Conservation (phyloP, 2,113 vertebrate genomes). For the Ondatra zibethicus region DNA sequence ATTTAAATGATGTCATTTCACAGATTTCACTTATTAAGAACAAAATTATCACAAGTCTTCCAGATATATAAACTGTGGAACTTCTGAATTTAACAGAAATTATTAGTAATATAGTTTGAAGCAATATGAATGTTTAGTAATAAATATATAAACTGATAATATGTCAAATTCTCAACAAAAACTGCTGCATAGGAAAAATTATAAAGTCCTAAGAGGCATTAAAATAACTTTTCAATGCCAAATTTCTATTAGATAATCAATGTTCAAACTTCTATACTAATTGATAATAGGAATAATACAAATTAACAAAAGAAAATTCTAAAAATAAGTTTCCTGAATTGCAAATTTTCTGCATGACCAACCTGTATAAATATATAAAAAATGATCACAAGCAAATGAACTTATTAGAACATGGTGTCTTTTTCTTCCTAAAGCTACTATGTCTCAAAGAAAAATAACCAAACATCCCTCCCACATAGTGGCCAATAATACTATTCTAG, state of each 20-base stretch:
- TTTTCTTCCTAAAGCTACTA: not conserved
- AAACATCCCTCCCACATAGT: not conserved
- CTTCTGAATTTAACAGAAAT: slow-evolving; percentile 51
- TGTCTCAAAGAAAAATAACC: not conserved
- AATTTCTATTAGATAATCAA: not conserved
- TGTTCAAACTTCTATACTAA: slow-evolving; percentile 13
- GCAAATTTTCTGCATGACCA: not conserved
- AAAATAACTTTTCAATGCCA: slow-evolving; percentile 40
- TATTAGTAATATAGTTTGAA: not conserved
- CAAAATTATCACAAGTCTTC: slow-evolving; percentile 9
- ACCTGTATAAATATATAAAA: not conserved
- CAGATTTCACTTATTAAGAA: slow-evolving; percentile 50
- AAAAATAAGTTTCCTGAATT: not conserved
- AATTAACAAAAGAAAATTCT: not conserved
- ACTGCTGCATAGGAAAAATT: not conserved
- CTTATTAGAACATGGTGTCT: slow-evolving; percentile 8
- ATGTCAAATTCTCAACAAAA: slow-evolving; percentile 1
- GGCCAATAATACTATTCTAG: not conserved
- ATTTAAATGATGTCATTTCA: slow-evolving; percentile 18
- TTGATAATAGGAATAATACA: slow-evolving; percentile 7
- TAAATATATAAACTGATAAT: not conserved
- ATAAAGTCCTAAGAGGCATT: not conserved
- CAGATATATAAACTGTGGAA: not conserved
- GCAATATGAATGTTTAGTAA: not conserved
- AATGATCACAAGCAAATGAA: slow-evolving; percentile 41